These are phyloP conservation scores for Gasterosteus nipponicus DNA, from an alignment of 2,113 vertebrate genomes.

Conservation along the genomic window DNA sequence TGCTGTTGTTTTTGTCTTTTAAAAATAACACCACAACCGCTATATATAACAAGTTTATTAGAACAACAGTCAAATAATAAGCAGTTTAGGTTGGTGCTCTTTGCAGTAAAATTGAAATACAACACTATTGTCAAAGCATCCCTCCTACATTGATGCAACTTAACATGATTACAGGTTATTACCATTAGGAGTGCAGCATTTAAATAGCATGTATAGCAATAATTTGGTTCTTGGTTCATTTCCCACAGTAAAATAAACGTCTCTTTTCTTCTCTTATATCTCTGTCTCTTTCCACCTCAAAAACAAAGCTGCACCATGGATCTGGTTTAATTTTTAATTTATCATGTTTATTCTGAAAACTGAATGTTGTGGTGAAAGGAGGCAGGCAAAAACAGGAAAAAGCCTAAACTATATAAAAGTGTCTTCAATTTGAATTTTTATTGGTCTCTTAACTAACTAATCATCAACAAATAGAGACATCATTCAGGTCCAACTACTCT, in stretches of 20 bases:
- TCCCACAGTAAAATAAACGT: not conserved
- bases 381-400: not conserved
- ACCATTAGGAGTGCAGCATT: not conserved
- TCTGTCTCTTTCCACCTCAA: not conserved
- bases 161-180: not conserved
- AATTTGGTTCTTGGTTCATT: not conserved
- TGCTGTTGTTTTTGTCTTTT: not conserved
- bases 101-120: not conserved
- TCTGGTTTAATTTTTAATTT: constrained; percentile 1
- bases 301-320: not conserved
- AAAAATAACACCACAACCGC: not conserved
- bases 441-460: constrained; percentile 38
- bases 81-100: not conserved
- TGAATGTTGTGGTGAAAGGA: not conserved
- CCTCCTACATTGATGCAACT: not conserved
- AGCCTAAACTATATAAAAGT: constrained; percentile 15
- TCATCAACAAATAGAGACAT: constrained; percentile 35
- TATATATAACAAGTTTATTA: not conserved
- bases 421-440: constrained; percentile 27
- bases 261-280: not conserved
- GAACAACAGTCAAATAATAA: not conserved
- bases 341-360: not conserved
- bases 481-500: constrained; percentile 27
- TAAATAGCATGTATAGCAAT: not conserved
- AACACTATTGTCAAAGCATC: not conserved